Conservation (phyloP, 2,888 invertebrate species). For the Drosophila cyrtoloma region DNA sequence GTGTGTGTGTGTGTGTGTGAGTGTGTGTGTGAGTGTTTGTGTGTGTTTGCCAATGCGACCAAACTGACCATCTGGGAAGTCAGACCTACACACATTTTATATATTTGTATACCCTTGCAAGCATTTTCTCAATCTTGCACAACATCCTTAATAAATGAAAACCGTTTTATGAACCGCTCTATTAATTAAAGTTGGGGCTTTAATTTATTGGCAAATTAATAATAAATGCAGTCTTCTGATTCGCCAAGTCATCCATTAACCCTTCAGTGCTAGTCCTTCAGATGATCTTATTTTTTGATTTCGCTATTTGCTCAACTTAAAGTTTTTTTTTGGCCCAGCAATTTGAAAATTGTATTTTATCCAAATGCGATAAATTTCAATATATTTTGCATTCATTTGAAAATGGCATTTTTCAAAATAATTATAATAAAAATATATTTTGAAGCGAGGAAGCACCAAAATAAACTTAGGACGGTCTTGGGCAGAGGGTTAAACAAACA, state of each 20-base stretch:
- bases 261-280: not conserved
- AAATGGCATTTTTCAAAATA: not conserved
- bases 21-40: not conserved
- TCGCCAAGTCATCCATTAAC: not conserved
- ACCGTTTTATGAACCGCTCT: not conserved
- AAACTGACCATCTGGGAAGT: slow-evolving; percentile 23
- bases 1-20: not conserved
- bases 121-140: not conserved
- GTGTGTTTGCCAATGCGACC: slow-evolving; percentile 8
- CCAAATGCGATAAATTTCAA: not conserved
- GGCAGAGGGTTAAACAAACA: not conserved
- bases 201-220: not conserved
- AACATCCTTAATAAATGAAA: not conserved
- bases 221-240: not conserved
- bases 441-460: not conserved
- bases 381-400: not conserved
- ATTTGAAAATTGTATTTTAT: not conserved
- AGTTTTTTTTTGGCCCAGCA: not conserved
- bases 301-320: too few relatives aligned
- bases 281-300: too few relatives aligned
- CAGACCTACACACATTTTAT: not conserved
- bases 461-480: not conserved
- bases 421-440: not conserved
- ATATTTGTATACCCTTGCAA: not conserved
- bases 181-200: not conserved